Evolutionary conservation across 2,113 vertebrate species (phyloP), one percentile per base, ranked within the genome.

Genomic region (Engraulis encrasicolus): DNA sequence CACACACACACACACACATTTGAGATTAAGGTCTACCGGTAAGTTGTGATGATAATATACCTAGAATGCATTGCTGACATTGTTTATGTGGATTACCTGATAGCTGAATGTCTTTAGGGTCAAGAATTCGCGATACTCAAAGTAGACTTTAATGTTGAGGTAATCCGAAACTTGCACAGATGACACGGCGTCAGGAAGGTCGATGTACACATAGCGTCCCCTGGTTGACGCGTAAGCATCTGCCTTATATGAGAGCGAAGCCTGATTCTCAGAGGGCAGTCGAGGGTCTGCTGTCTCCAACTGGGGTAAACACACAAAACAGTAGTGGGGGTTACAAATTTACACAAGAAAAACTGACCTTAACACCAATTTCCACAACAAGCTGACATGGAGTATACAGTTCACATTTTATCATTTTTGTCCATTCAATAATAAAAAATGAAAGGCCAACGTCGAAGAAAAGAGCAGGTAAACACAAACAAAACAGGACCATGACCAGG

Each of bases 141-240:
- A 95, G 50, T 95, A 93, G 23, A 99, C 82, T 0, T 93, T 92
- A 74, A 99, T 85, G 84, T 78, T 93, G 48, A 94, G 48, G 2
- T 87, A 83, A 1, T 89, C 83, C 2, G 96, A 96, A 9, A 97
- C 96, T 19, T 50, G 0, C 7, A 97, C 87, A 11, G 81, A 18
- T 7, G 83, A 88, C 23, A 93, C 86, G 58, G 90, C 90, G 78
- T 92, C 87, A 2, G 94, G 93, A 87, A 96, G 95, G 88, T 95
- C 93, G 45, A 99, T 97, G 86, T 97, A 97, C 0, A 99, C 92
- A 83, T 99, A 99, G 27, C 97, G 98, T 15, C 92, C 88, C 83
- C 96, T 97, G 23, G 92, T 89, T 0, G 98, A 98, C 15, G 91
- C 85, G 78, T 99, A 99, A 0, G 96, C 88, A 81, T 78, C 83